Conservation (phyloP, 1,140 invertebrate genomes). For the Aphaenogaster rudis region DNA sequence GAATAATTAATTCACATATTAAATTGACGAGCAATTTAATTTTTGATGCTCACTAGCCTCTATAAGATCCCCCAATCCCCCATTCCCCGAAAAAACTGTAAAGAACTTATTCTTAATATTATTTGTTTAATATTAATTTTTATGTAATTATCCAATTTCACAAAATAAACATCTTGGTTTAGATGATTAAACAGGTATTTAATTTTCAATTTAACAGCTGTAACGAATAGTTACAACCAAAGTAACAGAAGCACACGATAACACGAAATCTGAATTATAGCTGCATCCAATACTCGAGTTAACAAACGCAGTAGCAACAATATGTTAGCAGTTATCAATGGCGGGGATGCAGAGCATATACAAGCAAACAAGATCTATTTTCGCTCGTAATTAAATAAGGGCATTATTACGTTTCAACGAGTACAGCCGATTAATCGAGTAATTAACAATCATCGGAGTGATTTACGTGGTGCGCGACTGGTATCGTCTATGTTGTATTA, state of each 20-base stretch:
- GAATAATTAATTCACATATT: too few relatives aligned
- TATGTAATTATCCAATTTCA: background rate
- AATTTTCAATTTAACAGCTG: background rate
- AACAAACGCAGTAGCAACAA: slow-evolving; percentile 29
- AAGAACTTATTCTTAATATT: too few relatives aligned
- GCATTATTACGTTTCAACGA: slow-evolving; percentile 64
- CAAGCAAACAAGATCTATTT: slow-evolving; percentile 63
- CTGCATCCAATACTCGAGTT: background rate
- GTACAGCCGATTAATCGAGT: slow-evolving; percentile 62
- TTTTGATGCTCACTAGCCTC: too few relatives aligned
- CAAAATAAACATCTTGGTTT: background rate
- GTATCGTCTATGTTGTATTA: slow-evolving; percentile 57
- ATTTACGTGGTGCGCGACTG: slow-evolving; percentile 59
- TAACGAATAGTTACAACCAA: background rate
- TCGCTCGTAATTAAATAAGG: slow-evolving; percentile 61
- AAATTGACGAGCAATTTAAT: too few relatives aligned
- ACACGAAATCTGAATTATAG: slow-evolving; percentile 21
- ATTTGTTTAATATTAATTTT: too few relatives aligned
- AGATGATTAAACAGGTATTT: background rate
- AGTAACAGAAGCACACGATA: background rate
- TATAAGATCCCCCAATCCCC: too few relatives aligned
- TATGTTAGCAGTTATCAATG: slow-evolving; percentile 55
- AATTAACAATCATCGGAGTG: slow-evolving; percentile 64
- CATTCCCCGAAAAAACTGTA: too few relatives aligned
- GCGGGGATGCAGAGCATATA: slow-evolving; percentile 9